phyloP scores from a whole-genome alignment of 1,140 invertebrate species.

The Lineus longissimus region DNA sequence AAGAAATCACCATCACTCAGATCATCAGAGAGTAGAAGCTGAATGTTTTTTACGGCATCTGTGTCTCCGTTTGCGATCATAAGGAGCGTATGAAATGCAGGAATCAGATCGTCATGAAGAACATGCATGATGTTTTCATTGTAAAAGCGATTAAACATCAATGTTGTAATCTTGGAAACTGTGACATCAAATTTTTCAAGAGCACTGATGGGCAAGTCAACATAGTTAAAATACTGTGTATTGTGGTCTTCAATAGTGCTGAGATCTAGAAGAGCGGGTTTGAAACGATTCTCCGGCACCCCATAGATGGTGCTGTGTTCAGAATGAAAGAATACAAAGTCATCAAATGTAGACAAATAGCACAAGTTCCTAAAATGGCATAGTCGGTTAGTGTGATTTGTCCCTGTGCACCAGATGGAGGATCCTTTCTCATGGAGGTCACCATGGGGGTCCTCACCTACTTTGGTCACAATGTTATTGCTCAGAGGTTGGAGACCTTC shows the following conservation, averaged over 20 bases:
- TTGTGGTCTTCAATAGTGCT: conserved; percentile 51
- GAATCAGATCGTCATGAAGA: conserved; percentile 60
- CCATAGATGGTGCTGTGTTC: conserved; percentile 29
- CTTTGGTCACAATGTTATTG: conserved; percentile 4
- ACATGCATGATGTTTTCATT: conserved; percentile 62
- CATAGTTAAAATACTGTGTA: conserved; percentile 37
- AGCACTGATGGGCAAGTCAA: conserved; percentile 33
- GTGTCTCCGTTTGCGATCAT: conserved; percentile 8
- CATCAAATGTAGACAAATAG: conserved; percentile 33
- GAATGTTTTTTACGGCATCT: conserved; percentile 22
- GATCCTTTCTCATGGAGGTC: conserved; percentile 19
- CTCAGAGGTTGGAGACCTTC: neutral
- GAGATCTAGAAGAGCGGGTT: conserved; percentile 37
- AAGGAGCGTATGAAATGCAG: conserved; percentile 52
- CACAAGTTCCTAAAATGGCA: conserved; percentile 53
- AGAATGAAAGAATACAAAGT: conserved; percentile 47
- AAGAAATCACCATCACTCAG: conserved; percentile 24
- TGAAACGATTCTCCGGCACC: conserved; percentile 24
- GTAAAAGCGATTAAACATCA: conserved; percentile 55
- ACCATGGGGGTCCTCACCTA: neutral
- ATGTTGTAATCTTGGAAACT: conserved; percentile 21
- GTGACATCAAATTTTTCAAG: conserved; percentile 16
- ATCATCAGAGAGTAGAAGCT: conserved; percentile 37
- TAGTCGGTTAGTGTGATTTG: conserved; percentile 25
- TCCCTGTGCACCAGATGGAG: conserved; percentile 40